Evolutionary conservation across 2,113 vertebrate genomes (phyloP), one percentile per base, ranked within the genome.

Genomic region (Apteryx owenii): DNA sequence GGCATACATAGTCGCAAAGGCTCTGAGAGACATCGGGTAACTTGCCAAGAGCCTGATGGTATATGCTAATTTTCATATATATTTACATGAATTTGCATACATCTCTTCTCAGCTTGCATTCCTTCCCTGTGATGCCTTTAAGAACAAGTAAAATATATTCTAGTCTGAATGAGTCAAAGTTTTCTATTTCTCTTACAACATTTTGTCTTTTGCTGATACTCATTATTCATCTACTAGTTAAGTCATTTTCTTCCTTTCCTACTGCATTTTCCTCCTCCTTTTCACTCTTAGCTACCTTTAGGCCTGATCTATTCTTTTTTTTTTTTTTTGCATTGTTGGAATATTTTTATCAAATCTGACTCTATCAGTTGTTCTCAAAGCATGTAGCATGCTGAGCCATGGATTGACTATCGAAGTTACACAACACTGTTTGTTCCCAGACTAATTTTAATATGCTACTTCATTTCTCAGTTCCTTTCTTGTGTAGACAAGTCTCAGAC

Each of bases 1-100:
- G 71, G 38, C 66, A 65, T 13, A 48, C 9, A 23, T 53, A 66
- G 48, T 19, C 79, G 70, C 85, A 61, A 46, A 25, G 7, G 40
- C 91, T n/a, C 72, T 22, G 51, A 76, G 58, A 14, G 87, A 75
- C 5, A 6, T 12, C 53, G 69, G 56, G 72, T 76, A 94, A 16
- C 1, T 28, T 91, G 94, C 91, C 94, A 96, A 87, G 46, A 71
- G 38, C 73, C 87, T 85, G 69, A 62, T 78, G 77, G 46, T 23
- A 71, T 68, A 62, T 91, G 78, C 84, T 89, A 54, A 82, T 89
- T 85, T 89, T 58, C 70, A 85, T 71, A 68, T 54, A 28, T 61
- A 94, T 95, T 95, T 94, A 79, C 61, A 89, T 89, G 46, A 68
- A 92, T 95, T 96, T 92, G 81, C 94, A 96, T 89, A 84, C 60